phyloP scores from a whole-genome alignment of 2,113 vertebrate genomes.

The Cyanoramphus novaezelandiae region DNA sequence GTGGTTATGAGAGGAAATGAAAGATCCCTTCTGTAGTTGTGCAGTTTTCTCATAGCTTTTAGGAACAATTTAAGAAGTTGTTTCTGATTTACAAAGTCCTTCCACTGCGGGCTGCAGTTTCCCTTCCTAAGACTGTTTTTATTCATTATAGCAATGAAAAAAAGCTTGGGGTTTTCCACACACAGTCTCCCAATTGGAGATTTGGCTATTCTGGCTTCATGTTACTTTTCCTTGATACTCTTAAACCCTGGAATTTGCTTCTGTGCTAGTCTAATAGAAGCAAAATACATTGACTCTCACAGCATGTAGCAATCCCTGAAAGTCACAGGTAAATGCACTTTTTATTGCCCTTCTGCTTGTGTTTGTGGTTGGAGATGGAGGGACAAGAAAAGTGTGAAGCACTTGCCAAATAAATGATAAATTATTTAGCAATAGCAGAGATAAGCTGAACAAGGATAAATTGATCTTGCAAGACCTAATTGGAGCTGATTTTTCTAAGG shows the following conservation, averaged over 20 bases:
- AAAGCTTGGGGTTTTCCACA: background rate
- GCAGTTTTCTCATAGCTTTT: background rate
- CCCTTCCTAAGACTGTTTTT: background rate
- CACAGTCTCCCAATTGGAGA: background rate
- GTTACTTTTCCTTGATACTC: background rate
- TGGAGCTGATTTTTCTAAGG: background rate
- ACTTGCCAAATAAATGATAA: constrained; percentile 10
- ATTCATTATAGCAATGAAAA: background rate
- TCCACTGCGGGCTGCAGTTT: background rate
- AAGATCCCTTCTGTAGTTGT: background rate
- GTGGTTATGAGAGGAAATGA: background rate
- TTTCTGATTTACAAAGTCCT: background rate
- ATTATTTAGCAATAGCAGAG: constrained; percentile 31
- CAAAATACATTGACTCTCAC: background rate
- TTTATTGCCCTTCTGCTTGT: background rate
- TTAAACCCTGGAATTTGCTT: background rate
- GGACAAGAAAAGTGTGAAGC: background rate
- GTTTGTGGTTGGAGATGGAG: background rate
- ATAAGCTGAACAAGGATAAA: background rate
- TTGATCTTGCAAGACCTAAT: background rate
- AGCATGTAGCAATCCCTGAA: background rate
- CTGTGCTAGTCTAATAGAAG: background rate
- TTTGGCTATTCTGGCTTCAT: background rate
- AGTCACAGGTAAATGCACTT: constrained; percentile 23
- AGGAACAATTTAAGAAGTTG: background rate